phyloP scores from a whole-genome alignment of 2,888 invertebrate genomes.

The Chrysolina americana region DNA sequence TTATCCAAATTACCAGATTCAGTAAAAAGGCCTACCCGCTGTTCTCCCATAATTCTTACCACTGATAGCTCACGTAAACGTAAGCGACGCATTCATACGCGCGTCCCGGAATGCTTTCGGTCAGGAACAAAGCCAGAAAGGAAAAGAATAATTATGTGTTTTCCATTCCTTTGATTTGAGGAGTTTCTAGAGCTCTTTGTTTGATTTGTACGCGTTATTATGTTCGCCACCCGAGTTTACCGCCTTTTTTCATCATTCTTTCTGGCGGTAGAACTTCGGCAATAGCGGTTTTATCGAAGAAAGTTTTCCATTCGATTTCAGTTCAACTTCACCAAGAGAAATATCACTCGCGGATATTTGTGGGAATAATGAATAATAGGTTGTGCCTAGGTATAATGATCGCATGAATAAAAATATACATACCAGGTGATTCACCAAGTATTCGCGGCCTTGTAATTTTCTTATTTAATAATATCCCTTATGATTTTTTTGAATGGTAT shows the following conservation, averaged over 20 bases:
- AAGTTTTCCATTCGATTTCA: background rate
- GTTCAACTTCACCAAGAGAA: background rate
- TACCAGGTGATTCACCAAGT: too few species aligned
- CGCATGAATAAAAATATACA: too few species aligned
- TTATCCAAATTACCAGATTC: too few species aligned
- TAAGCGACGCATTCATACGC: background rate
- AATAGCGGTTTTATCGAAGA: background rate
- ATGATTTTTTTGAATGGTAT: too few species aligned
- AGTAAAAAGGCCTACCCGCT: background rate
- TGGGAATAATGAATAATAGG: too few species aligned
- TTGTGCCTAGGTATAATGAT: too few species aligned
- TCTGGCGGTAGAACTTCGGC: background rate
- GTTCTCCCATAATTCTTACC: background rate
- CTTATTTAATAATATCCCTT: too few species aligned
- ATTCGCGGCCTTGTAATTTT: too few species aligned
- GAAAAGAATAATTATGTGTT: conserved; percentile 19
- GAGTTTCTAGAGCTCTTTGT: conserved; percentile 21
- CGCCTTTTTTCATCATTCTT: background rate
- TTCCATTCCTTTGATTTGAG: conserved; percentile 8
- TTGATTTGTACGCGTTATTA: conserved; percentile 24
- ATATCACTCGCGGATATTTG: too few species aligned
- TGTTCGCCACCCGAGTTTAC: background rate
- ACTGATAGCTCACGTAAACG: background rate
- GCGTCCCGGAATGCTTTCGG: background rate
- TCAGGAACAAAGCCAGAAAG: background rate